Base-by-base conservation (phyloP, 2,113 vertebrate species). In the Clupea harengus region DNA sequence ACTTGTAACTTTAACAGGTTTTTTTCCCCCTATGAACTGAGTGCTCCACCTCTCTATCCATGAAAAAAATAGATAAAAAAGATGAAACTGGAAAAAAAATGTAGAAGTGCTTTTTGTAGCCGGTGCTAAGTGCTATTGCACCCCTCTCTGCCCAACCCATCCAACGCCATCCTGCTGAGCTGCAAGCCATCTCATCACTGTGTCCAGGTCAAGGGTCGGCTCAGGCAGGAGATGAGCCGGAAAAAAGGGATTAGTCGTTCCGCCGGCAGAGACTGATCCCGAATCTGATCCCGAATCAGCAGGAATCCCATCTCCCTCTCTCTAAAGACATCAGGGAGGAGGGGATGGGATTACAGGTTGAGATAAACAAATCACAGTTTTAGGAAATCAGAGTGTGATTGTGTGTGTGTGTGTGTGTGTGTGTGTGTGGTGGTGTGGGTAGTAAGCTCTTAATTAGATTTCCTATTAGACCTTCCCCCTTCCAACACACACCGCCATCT, bases 371-470 rank as follows among this genome's bases (percentile, higher is more conserved):
- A 88, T 88, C 84, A 89, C 88, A 90, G 87, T 86, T 93, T 92
- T 86, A 45, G 81, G 83, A 89, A 87, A 90, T 91, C 87, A 85
- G 82, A 87, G 86, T 90, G n/a, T 67, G 17, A 54, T 18, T 54
- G 88, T 80, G 85, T 54, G 46, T 67, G 60, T 25, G 60, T 25
- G 60, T 67, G 7, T 54, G 60, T 67, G 85, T 89, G 64, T 82
- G 88, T 80, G 85, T 54, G 46, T 25, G 60, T 67, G 60, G 44
- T 85, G 85, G 89, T 57, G 82, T 87, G 82, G 85, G 54, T 39
- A 86, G 85, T 92, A 90, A 94, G 82, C 91, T 86, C 86, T 91
- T 93, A 91, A 94, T 94, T 90, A 89, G 89, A 93, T 95, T 91
- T 92, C 82, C 87, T 84, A n/a, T 88, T 54, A 87, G 84, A 89